Conservation (phyloP, 2,797 vertebrate species). For the Halcyon badia region DNA sequence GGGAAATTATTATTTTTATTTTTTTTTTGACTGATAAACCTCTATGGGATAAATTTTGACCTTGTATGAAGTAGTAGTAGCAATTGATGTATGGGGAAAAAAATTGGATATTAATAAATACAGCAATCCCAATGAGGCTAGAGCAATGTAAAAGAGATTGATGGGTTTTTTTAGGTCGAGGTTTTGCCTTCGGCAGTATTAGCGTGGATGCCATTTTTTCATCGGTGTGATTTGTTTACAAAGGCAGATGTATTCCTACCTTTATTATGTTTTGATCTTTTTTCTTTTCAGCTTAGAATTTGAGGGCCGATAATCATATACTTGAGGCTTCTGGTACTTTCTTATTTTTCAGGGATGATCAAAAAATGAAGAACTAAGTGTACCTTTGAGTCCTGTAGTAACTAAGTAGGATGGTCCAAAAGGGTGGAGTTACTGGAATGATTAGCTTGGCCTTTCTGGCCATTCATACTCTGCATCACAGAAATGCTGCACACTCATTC, state of each 20-base stretch:
- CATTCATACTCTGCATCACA: not conserved
- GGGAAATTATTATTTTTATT: not conserved
- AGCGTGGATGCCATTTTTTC: not conserved
- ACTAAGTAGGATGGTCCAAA: not conserved
- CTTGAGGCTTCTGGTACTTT: not conserved
- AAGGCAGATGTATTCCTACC: not conserved
- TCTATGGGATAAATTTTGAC: not conserved
- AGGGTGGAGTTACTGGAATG: rapidly evolving
- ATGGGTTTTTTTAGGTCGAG: not conserved
- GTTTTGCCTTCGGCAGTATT: constrained; percentile 25
- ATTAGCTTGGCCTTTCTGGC: not conserved
- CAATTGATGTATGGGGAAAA: not conserved
- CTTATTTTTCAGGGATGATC: not conserved
- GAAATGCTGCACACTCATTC: not conserved
- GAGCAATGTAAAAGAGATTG: not conserved
- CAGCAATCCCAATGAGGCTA: not conserved
- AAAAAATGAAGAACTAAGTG: not conserved
- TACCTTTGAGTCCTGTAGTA: not conserved
- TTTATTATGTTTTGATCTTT: not conserved
- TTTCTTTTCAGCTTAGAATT: not conserved
- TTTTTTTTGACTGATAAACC: not conserved
- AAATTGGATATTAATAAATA: constrained; percentile 30
- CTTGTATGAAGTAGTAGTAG: not conserved
- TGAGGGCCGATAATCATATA: not conserved
- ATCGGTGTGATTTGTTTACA: constrained; percentile 9